Evolutionary conservation across 2,888 invertebrate species (phyloP).

Genomic region (Abrostola triplasia): DNA sequence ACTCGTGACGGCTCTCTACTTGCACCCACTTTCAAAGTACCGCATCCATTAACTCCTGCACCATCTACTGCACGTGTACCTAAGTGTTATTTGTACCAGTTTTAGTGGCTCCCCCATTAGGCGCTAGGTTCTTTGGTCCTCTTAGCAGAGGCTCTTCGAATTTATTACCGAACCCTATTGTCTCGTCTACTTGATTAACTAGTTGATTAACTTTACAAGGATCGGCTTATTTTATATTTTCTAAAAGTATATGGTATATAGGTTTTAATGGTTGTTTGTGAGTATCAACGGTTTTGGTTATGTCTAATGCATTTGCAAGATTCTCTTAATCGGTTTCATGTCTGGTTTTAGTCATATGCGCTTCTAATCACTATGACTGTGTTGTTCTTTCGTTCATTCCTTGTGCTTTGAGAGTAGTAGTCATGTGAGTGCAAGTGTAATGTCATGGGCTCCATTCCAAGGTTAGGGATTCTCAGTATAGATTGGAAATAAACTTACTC

Average conservation of each 20-base stretch:
- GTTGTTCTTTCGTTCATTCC: too few relatives aligned
- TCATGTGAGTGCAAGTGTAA: too few relatives aligned
- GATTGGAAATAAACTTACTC: too few relatives aligned
- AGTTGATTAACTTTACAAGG: slow-evolving; percentile 41
- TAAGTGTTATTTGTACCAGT: slow-evolving; percentile 58
- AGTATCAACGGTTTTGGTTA: background rate
- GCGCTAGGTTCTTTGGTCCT: slow-evolving; percentile 30
- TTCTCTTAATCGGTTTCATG: background rate
- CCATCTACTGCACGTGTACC: slow-evolving; percentile 6
- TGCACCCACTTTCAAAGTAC: slow-evolving; percentile 5
- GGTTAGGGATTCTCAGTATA: too few relatives aligned
- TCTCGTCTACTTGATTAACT: slow-evolving; percentile 48
- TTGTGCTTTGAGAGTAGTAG: too few relatives aligned
- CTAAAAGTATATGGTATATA: background rate
- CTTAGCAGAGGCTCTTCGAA: slow-evolving; percentile 11
- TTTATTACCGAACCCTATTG: slow-evolving; percentile 45
- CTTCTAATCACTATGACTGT: too few relatives aligned
- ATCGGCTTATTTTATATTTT: background rate
- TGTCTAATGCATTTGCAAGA: background rate
- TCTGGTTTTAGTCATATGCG: too few relatives aligned
- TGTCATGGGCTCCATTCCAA: too few relatives aligned
- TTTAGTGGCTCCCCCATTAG: slow-evolving; percentile 60
- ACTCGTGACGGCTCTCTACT: too few relatives aligned
- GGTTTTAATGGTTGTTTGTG: too few relatives aligned
- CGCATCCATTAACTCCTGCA: slow-evolving; percentile 34